Evolutionary conservation across 2,888 invertebrate species (phyloP).

Genomic region (Barypeithes pellucidus): DNA sequence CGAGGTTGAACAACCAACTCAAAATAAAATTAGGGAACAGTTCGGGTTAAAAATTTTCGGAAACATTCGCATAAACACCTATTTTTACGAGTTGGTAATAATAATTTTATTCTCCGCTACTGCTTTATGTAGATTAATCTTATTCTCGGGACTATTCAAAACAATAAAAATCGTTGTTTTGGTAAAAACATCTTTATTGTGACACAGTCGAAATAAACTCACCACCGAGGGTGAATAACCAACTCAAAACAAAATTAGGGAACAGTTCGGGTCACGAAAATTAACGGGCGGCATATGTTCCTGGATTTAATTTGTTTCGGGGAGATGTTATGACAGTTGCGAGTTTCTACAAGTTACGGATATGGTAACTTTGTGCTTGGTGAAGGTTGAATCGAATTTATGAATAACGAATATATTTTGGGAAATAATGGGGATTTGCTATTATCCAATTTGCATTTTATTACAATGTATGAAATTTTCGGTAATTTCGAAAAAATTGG

Average conservation of each 20-base stretch:
- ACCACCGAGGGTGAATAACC: constrained; percentile 27
- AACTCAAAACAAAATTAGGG: constrained; percentile 47
- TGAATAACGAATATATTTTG: neutral
- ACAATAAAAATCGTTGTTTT: too few species aligned
- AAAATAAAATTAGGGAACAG: constrained; percentile 42
- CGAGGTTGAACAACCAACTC: constrained; percentile 38
- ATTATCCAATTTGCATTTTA: too few species aligned
- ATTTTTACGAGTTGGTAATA: too few species aligned
- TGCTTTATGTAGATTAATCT: too few species aligned
- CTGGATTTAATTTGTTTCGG: constrained; percentile 48
- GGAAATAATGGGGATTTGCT: too few species aligned
- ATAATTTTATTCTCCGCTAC: too few species aligned
- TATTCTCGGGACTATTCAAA: too few species aligned
- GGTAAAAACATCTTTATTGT: neutral
- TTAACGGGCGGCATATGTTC: constrained; percentile 51
- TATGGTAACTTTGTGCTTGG: constrained; percentile 30
- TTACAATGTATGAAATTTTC: too few species aligned
- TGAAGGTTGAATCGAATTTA: constrained; percentile 16
- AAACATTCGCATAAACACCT: too few species aligned
- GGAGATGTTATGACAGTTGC: constrained; percentile 56
- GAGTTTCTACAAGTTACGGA: constrained; percentile 45
- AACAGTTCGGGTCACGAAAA: constrained; percentile 37
- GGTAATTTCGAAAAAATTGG: too few species aligned
- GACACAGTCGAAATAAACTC: constrained; percentile 1
- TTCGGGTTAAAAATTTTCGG: too few species aligned